A percentile compares a stretch with the other conserved stretches of the same genome.
These are phyloP conservation scores for Arctocebus calabarensis DNA, from an alignment of 2,797 vertebrate genomes.

Conservation along the genomic window DNA sequence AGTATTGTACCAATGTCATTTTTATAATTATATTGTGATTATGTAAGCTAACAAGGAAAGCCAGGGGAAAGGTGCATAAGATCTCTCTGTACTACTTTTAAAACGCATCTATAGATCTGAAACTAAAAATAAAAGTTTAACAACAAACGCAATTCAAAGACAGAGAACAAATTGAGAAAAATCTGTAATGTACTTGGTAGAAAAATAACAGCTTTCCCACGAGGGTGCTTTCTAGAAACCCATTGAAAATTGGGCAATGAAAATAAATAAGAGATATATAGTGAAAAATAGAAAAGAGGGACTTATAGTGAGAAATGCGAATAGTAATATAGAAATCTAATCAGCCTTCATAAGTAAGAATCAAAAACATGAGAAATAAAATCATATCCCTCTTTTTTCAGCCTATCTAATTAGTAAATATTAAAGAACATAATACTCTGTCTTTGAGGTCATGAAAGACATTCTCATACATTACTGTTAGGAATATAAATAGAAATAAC, in stretches of 20 bases:
- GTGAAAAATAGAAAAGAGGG: not conserved
- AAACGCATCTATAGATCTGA: not conserved
- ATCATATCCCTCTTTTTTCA: not conserved
- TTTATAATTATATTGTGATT: not conserved
- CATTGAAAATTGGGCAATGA: not conserved
- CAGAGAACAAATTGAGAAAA: not conserved
- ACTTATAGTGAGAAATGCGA: not conserved
- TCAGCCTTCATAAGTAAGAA: not conserved
- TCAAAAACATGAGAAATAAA: conserved; percentile 16
- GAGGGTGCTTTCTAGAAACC: not conserved
- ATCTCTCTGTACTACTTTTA: not conserved
- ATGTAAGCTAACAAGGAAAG: not conserved
- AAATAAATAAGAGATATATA: not conserved
- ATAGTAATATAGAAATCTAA: not conserved
- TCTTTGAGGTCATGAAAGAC: not conserved
- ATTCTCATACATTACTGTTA: not conserved
- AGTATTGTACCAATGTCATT: not conserved
- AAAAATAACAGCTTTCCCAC: conserved; percentile 6
- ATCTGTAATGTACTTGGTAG: not conserved
- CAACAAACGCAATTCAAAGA: not conserved
- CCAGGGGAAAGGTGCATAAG: not conserved
- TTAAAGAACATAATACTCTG: not conserved
- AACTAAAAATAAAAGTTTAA: conserved; percentile 40
- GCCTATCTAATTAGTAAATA: conserved; percentile 12
- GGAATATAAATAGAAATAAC: not conserved